phyloP scores from a whole-genome alignment of 2,797 vertebrate genomes.

The Carduelis carduelis region DNA sequence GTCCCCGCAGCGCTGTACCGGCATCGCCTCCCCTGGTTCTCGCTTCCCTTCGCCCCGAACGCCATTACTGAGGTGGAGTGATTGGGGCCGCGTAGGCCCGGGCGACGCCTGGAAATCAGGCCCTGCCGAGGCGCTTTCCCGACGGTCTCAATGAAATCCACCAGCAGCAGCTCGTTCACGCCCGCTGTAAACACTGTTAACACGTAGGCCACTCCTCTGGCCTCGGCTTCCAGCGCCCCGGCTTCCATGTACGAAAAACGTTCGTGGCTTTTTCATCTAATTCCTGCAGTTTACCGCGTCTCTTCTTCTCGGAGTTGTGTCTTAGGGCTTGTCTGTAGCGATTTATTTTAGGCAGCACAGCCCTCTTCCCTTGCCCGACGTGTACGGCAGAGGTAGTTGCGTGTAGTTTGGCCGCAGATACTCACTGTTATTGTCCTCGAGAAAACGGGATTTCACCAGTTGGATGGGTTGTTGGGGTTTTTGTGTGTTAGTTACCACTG shows the following conservation, averaged over 20 bases:
- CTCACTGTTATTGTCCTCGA: not conserved
- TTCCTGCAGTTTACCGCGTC: not conserved
- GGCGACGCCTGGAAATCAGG: slow-evolving; percentile 74
- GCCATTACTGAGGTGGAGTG: slow-evolving; percentile 86
- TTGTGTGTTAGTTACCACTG: not conserved
- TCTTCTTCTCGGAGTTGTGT: not conserved
- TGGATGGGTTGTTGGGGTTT: not conserved
- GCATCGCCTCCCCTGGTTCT: not conserved
- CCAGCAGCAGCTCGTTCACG: slow-evolving; percentile 7
- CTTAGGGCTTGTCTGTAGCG: not conserved
- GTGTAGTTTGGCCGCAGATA: not conserved
- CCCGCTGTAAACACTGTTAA: slow-evolving; percentile 57
- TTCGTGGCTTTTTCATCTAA: not conserved
- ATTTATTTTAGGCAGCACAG: not conserved
- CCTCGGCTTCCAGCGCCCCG: not conserved
- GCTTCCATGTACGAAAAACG: not conserved
- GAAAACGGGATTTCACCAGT: not conserved
- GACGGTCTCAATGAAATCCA: slow-evolving; percentile 28
- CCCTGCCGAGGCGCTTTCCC: slow-evolving; percentile 75
- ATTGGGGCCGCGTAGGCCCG: slow-evolving; percentile 72
- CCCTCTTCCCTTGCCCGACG: not conserved
- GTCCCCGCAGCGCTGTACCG: not conserved
- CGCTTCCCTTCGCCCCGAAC: slow-evolving; percentile 74
- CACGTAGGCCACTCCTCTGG: slow-evolving; percentile 49
- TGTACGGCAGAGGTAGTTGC: not conserved